Evolutionary conservation across 2,797 vertebrate species (phyloP).

Genomic region (Linurgus olivaceus): DNA sequence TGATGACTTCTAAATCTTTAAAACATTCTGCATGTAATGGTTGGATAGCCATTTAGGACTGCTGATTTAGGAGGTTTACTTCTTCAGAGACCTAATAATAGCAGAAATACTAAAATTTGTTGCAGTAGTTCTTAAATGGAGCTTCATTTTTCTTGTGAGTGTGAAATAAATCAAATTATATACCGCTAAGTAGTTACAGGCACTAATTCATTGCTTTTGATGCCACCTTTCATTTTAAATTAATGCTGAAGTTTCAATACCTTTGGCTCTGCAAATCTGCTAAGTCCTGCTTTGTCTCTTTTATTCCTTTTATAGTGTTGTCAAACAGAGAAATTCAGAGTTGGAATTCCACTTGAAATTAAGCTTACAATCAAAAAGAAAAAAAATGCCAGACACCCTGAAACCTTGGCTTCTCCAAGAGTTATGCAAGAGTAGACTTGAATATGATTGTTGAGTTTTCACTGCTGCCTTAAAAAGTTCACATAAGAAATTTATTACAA

Average conservation of each 20-base stretch:
- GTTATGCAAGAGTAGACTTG: not conserved
- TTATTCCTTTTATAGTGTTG: not conserved
- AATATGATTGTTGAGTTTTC: not conserved
- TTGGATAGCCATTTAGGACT: not conserved
- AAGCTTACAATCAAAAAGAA: not conserved
- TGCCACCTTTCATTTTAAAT: not conserved
- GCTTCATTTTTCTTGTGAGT: not conserved
- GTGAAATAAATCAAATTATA: not conserved
- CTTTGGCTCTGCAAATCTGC: not conserved
- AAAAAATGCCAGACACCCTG: fast-evolving
- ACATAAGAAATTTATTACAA: not conserved
- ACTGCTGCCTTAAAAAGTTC: not conserved
- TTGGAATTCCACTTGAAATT: not conserved
- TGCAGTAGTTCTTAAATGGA: not conserved
- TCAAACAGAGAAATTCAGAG: not conserved
- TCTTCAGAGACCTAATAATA: not conserved
- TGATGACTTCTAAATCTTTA: not conserved
- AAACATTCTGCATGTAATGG: not conserved
- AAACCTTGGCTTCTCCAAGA: not conserved
- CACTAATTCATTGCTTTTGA: not conserved
- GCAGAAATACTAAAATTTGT: not conserved
- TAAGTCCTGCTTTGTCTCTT: not conserved
- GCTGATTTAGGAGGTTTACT: not conserved
- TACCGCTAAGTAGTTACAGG: not conserved
- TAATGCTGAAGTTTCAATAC: not conserved